Base-by-base conservation (phyloP, 2,888 invertebrate species). In the Parnassius orleans region DNA sequence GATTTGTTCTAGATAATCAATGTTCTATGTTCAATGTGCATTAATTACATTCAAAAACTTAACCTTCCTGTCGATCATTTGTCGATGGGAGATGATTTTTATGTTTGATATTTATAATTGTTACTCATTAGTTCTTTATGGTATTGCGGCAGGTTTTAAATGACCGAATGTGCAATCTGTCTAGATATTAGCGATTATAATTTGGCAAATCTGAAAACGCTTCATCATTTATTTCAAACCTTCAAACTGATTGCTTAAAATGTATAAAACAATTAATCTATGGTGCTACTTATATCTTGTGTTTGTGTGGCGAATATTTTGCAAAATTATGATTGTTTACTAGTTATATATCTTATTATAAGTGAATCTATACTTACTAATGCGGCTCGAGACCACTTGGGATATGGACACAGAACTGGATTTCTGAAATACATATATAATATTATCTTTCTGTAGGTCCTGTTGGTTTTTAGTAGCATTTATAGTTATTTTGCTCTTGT, bases 231-330 rank as follows among this genome's bases (percentile, higher is more conserved):
- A 10, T 51, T 15, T 46, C 10, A 14, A 51, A 33, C 33, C 33
- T 7, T 33, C 33, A 33, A 33, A 33, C 12, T 24, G 50, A 50
- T 55, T 41, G 42, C 14, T 12, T 41, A 24, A 56, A 44, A 56
- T 14, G 10, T 14, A 15, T 52, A 10, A 41, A 52, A 54, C 41
- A 10, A 53, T 60, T 60, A 42, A 57, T 61, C 43, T 66, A 72
- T 74, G 75, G 75, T 76, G 75, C 75, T 76, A 76, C 57, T 76
- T 75, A 74, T 68, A 76, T 78, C 53, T 63, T 63, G 58, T 69
- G 64, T 68, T 64, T 65, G n/a, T 46, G 64, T 66, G 42, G 54
- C 62, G 60, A 66, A 46, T 65, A 33, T 33, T 33, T 33, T 33
- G 7, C 33, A 33, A 33, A 33, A 33, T 33, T 33, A 33, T 33